Base-by-base conservation (phyloP, 2,888 invertebrate genomes). In the Drosophila anomelani region DNA sequence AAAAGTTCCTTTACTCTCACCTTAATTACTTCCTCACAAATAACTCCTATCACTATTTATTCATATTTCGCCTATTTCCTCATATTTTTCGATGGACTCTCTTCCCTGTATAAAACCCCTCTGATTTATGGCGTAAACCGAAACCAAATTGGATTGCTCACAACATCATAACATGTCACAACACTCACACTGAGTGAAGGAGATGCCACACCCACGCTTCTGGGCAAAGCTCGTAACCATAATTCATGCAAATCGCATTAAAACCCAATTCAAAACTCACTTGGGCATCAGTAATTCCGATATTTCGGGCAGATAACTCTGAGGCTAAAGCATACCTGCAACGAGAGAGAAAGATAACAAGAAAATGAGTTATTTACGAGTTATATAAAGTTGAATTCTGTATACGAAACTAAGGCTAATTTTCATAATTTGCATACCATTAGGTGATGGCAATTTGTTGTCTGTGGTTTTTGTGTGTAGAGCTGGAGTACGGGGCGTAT, bases 161-260 rank as follows among this genome's bases (percentile, higher is more conserved):
- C 53, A 55, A 41, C 53, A 44, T 63, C 73, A 58, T 46, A 53
- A 57, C 34, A 53, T 74, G 73, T 84, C 74, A 72, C 82, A 79
- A 57, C 76, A 60, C 54, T 15, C 26, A 23, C 76, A 60, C 47
- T 13, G 38, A 17, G 34, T 5, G 15, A 10, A 6, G 29, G 51
- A 36, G 39, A 38, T 23, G 70, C 73, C 46, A 73, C 46, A 32
- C 56, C 57, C 57, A 82, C 88, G 49, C 44, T 20, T 12, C 47
- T 20, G 17, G n/a, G n/a, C 23, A 66, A 66, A 29, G 36, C 67
- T 67, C 54, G 69, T 56, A 49, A 44, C 59, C 59, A 76, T 85
- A 85, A 84, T 86, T 84, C 86, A 84, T 84, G 86, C 72, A 84
- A 88, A 84, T 88, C 71, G 76, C 75, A 77, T 78, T 76, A 76